Evolutionary conservation across 2,888 invertebrate species (phyloP), one percentile per base, ranked within the genome.

Genomic region (Polyommatus iphigenia): DNA sequence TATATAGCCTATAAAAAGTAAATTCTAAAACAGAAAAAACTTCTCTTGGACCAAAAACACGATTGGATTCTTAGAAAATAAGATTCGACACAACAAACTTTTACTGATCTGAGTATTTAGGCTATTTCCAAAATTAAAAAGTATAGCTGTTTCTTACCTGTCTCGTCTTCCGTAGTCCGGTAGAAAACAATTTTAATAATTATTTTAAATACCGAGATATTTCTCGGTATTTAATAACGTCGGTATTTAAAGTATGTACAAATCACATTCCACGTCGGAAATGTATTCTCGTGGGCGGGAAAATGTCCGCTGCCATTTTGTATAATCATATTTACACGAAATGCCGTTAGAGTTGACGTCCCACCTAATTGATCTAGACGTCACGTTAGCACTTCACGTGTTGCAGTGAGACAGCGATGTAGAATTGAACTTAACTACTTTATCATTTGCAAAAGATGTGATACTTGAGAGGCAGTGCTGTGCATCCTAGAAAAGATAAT

Each of bases 211-310:
- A 41, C 41, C 71, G 18, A 36, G 36, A 36, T 8, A 36, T 36
- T 36, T 8, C 10, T 2, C 41, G 46, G 72, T 46, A 46, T 24
- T 73, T 73, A 73, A 73, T 73, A 73, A 46, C 41, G n/a, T n/a
- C 6, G 24, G 41, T 50, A 41, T 73, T 50, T 50, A 20, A 46
- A 18, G 15, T 71, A 71, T 46, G 46, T 24, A 24, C 15, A 50
- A 73, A 73, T 73, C 46, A 24, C 73, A 24, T 41, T 41, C 10
- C 36, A 18, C 20, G 13, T 10, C 46, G 41, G 20, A 73, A 46
- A 73, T 73, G 73, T 78, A 77, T 77, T 79, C 76, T 73, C 78
- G 76, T 79, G 77, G 78, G 76, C 76, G 72, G 67, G 78, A 77
- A 79, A 76, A 80, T 73, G 50, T 15, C 46, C 41, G 73, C 1